Conservation (phyloP, 2,888 invertebrate genomes). For the Agrilus cyanescens region DNA sequence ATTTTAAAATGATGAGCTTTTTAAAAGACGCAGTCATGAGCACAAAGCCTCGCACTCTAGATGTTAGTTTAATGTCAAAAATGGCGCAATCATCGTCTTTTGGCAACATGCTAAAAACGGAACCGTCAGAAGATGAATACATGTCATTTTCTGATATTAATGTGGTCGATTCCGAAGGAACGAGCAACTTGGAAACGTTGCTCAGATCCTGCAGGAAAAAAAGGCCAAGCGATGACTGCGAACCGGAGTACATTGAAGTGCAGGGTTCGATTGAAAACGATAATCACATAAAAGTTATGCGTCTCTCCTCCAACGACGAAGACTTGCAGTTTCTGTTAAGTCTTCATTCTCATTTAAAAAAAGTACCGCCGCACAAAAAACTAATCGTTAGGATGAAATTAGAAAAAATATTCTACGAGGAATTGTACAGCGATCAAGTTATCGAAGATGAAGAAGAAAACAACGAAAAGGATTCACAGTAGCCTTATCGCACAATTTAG, state of each 20-base stretch:
- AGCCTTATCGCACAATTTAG: no score
- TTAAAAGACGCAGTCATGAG: slow-evolving; percentile 18
- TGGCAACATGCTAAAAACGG: slow-evolving; percentile 7
- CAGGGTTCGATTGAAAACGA: no score
- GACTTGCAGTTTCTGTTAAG: slow-evolving; percentile 20
- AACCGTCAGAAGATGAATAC: slow-evolving; percentile 2
- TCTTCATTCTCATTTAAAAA: slow-evolving; percentile 18
- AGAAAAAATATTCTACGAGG: slow-evolving; percentile 19
- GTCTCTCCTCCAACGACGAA: slow-evolving; percentile 10
- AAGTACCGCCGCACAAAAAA: slow-evolving; percentile 17
- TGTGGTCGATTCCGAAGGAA: no score
- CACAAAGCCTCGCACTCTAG: slow-evolving; percentile 15
- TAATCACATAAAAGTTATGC: no score
- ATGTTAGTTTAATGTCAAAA: slow-evolving; percentile 1
- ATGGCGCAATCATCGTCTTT: no score
- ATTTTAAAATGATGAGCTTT: slow-evolving; percentile 19
- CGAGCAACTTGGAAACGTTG: no score
- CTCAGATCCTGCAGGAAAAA: no score
- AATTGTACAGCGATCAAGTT: slow-evolving; percentile 10
- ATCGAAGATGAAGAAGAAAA: no score
- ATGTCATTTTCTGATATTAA: slow-evolving; percentile 1
- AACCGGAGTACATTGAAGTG: no score
- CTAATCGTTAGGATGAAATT: slow-evolving; percentile 19
- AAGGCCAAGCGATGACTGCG: no score
- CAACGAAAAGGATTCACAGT: no score